phyloP scores from a whole-genome alignment of 2,797 vertebrate species.

The Mormyrus proboscirostris region DNA sequence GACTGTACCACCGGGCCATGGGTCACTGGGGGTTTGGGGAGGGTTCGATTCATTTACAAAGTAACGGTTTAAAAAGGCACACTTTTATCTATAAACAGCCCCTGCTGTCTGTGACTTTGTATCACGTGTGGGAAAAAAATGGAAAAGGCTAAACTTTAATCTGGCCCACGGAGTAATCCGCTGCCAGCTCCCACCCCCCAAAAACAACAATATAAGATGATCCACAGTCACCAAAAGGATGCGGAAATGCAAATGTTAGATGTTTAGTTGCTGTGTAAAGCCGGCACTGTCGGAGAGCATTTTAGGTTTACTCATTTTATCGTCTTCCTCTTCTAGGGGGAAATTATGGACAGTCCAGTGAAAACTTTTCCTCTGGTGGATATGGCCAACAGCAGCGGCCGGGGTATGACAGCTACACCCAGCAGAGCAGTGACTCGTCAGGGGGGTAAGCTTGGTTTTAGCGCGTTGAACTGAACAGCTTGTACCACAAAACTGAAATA shows the following conservation, averaged over 20 bases:
- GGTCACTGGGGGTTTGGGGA: not conserved
- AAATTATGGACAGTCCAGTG: conserved; percentile 47
- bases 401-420: conserved; percentile 51
- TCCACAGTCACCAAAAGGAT: not conserved
- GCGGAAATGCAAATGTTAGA: not conserved
- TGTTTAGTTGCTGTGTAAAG: not conserved
- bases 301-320: not conserved
- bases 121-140: not conserved
- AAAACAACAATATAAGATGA: not conserved
- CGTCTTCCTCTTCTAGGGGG: conserved; percentile 37
- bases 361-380: conserved; percentile 29
- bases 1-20: not conserved
- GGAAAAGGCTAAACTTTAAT: not conserved
- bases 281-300: not conserved
- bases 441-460: conserved; percentile 51
- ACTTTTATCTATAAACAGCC: not conserved
- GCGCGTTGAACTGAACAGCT: not conserved
- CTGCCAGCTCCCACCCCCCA: not conserved
- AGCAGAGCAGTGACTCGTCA: conserved; percentile 44
- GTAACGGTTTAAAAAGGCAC: not conserved
- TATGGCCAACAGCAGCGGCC: conserved; percentile 40
- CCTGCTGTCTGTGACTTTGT: not conserved
- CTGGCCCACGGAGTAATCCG: not conserved
- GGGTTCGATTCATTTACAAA: not conserved
- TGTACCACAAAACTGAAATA: not conserved